Conservation (phyloP, 2,113 vertebrate genomes). For the Synodontis membranacea region DNA sequence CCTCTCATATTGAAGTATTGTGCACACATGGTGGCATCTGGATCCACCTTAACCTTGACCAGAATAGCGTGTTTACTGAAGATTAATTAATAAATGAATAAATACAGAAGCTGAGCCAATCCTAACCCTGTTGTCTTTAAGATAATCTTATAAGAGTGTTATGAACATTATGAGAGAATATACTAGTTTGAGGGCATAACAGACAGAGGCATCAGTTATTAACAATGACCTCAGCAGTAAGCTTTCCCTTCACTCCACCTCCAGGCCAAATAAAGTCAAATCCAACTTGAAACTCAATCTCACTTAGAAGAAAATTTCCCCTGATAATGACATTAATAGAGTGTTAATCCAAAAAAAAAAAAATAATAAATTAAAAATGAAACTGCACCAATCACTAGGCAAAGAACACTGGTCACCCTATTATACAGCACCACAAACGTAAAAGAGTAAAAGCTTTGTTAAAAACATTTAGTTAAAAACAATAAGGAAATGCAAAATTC, state of each 20-base stretch:
- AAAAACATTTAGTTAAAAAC: slow-evolving; percentile 34
- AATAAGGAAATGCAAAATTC: too few relatives aligned
- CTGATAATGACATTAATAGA: neutral
- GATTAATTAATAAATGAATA: neutral
- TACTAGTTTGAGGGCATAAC: slow-evolving; percentile 61
- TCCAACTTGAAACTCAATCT: slow-evolving; percentile 1
- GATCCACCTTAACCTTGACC: neutral
- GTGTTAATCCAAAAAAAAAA: neutral
- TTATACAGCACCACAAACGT: slow-evolving; percentile 20
- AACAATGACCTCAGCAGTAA: slow-evolving; percentile 66
- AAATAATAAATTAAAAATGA: neutral
- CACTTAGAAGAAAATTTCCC: neutral
- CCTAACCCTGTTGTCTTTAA: slow-evolving; percentile 5
- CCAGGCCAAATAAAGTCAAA: slow-evolving; percentile 55
- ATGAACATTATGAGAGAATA: slow-evolving; percentile 15
- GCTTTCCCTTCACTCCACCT: slow-evolving; percentile 53
- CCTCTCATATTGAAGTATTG: neutral
- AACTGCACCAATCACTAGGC: slow-evolving; percentile 62
- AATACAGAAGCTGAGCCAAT: neutral
- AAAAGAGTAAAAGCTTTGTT: slow-evolving; percentile 29
- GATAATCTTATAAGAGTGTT: too few relatives aligned
- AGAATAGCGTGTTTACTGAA: neutral
- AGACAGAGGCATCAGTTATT: slow-evolving; percentile 77
- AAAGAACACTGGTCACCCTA: neutral
- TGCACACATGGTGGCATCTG: neutral